phyloP scores from a whole-genome alignment of 1,140 invertebrate species.

The Campoletis sonorensis region DNA sequence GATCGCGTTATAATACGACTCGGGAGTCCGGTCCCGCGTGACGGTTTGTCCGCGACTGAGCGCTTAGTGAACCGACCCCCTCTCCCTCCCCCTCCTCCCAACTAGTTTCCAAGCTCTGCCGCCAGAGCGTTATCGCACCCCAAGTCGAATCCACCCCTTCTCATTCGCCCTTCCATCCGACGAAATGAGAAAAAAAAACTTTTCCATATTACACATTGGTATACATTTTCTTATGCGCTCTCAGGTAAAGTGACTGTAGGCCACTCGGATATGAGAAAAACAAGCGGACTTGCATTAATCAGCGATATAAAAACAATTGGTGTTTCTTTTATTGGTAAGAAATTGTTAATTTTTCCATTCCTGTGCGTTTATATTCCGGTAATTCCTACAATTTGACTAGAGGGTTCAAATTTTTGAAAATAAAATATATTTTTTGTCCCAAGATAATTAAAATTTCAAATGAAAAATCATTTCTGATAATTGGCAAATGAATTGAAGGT shows the following conservation, averaged over 20 bases:
- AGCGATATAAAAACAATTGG: no score
- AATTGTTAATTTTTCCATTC: no score
- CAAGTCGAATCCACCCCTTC: conserved; percentile 50
- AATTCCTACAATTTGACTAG: no score
- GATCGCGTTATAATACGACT: neutral
- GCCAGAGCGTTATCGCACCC: conserved; percentile 61
- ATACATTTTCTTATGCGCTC: conserved; percentile 23
- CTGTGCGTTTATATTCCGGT: no score
- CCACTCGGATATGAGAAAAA: neutral
- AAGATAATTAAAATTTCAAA: no score
- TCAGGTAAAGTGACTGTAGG: conserved; percentile 22
- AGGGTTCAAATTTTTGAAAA: no score
- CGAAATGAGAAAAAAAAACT: conserved; percentile 1
- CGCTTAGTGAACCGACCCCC: conserved; percentile 60
- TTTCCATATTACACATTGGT: conserved; percentile 16
- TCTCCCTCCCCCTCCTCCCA: no score
- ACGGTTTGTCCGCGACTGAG: conserved; percentile 66
- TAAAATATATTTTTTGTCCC: no score
- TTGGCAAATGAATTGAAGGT: no score
- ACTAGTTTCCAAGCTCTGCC: conserved; percentile 63
- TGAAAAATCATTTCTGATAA: no score
- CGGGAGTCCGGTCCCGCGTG: conserved; percentile 58
- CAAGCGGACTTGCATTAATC: no score
- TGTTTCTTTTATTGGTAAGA: no score
- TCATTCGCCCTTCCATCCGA: conserved; percentile 38